These are phyloP conservation scores for Microcebus griseorufus DNA, from an alignment of 2,113 vertebrate genomes.

Conservation along the genomic window DNA sequence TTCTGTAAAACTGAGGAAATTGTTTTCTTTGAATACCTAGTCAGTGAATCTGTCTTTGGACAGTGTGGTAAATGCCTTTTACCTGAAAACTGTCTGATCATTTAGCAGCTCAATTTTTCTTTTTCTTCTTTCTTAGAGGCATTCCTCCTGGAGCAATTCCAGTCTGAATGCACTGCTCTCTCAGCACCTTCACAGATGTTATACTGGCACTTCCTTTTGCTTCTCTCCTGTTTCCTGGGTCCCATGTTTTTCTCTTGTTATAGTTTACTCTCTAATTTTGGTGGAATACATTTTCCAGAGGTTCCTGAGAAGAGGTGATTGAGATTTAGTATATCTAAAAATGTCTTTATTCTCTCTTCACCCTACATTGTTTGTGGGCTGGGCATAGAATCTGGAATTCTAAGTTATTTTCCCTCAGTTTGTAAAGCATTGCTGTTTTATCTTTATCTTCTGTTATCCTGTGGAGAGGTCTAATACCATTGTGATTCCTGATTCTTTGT, in stretches of 20 bases:
- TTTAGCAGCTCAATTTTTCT: background rate
- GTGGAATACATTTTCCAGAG: background rate
- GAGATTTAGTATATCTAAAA: background rate
- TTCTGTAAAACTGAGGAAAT: background rate
- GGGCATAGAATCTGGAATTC: background rate
- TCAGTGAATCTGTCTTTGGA: background rate
- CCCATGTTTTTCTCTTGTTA: background rate
- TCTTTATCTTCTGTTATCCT: background rate
- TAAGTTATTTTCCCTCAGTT: background rate
- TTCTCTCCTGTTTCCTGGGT: background rate
- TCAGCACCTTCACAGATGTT: background rate
- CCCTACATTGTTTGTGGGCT: background rate
- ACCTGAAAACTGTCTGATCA: background rate
- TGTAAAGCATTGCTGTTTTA: background rate
- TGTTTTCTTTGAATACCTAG: background rate
- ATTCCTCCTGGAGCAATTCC: background rate
- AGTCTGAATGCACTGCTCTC: background rate
- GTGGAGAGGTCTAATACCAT: background rate
- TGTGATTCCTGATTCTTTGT: background rate
- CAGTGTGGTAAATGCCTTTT: background rate
- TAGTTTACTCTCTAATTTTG: background rate
- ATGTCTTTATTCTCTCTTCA: background rate
- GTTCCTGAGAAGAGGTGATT: background rate
- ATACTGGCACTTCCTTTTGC: background rate
- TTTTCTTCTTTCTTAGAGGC: background rate